Percentiles rank a stretch among this genome's conserved stretches.
phyloP scores from a whole-genome alignment of 2,113 vertebrate species.

The Petrocephalus microphthalmus region DNA sequence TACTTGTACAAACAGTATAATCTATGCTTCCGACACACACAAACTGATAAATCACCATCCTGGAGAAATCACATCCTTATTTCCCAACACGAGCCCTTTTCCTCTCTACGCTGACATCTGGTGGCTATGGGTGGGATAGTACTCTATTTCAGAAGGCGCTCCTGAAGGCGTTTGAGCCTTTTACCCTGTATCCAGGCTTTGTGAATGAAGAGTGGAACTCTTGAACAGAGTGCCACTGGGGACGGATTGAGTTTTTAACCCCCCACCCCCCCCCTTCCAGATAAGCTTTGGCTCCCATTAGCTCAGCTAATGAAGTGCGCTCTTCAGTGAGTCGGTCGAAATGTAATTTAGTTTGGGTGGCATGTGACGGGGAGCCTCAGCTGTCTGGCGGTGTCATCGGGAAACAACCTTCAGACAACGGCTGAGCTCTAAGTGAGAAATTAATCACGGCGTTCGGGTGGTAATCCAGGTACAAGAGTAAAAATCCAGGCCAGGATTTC shows the following conservation, averaged over 20 bases:
- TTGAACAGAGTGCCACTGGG: neutral
- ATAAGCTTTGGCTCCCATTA: conserved; percentile 8
- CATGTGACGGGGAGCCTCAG: neutral
- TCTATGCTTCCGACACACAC: neutral
- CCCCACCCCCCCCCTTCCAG: conserved; percentile 1
- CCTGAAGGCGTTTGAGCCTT: neutral
- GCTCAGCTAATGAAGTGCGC: neutral
- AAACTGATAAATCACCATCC: neutral
- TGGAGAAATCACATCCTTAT: neutral
- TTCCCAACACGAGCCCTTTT: neutral
- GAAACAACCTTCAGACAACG: neutral
- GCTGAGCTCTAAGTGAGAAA: conserved; percentile 5
- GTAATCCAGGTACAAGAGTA: no score
- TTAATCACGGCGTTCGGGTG: neutral
- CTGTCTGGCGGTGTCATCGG: neutral
- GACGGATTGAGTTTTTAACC: conserved; percentile 1
- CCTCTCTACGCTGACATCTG: conserved; percentile 6
- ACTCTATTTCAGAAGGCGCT: neutral
- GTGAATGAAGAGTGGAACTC: conserved; percentile 11
- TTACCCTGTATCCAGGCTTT: neutral
- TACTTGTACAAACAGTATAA: conserved; percentile 8
- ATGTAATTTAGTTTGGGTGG: conserved; percentile 7
- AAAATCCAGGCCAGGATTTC: no score
- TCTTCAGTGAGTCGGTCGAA: neutral
- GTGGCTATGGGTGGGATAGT: neutral